A percentile compares a stretch with the other conserved stretches of the same genome.
Conservation (phyloP, 2,113 vertebrate genomes). For the Pteronura brasiliensis region DNA sequence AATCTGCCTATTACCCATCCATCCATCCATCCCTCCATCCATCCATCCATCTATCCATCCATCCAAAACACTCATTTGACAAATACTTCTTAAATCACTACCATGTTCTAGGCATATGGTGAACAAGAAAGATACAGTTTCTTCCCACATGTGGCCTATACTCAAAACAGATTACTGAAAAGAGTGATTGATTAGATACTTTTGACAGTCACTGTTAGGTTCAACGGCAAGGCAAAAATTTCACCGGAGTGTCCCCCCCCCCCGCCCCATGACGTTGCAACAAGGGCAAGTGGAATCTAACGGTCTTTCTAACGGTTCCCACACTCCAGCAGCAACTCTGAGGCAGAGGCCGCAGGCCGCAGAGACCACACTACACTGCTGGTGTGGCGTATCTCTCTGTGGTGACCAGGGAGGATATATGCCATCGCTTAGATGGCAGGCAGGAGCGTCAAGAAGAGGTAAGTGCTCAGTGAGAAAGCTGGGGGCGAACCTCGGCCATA, state of each 20-base stretch:
- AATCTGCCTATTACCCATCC: background rate
- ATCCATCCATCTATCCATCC: background rate
- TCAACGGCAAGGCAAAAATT: background rate
- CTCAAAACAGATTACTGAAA: background rate
- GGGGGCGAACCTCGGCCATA: background rate
- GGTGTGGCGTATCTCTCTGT: background rate
- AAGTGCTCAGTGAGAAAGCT: background rate
- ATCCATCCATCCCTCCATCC: background rate
- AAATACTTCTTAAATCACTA: slow-evolving; percentile 8
- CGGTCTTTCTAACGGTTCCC: background rate
- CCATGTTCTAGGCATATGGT: background rate
- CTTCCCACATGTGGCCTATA: background rate
- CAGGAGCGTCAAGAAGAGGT: background rate
- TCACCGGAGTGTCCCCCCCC: background rate
- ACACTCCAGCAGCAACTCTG: accelerated
- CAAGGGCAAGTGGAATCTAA: accelerated
- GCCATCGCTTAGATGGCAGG: background rate
- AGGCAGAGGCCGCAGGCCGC: background rate
- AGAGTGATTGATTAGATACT: background rate
- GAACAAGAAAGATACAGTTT: background rate
- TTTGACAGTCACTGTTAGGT: background rate
- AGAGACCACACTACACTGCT: too few relatives aligned
- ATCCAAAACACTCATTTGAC: background rate
- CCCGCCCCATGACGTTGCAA: accelerated
- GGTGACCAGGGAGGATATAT: background rate